These are phyloP conservation scores for Stegostoma tigrinum DNA, from an alignment of 2,113 vertebrate species.

Conservation along the genomic window DNA sequence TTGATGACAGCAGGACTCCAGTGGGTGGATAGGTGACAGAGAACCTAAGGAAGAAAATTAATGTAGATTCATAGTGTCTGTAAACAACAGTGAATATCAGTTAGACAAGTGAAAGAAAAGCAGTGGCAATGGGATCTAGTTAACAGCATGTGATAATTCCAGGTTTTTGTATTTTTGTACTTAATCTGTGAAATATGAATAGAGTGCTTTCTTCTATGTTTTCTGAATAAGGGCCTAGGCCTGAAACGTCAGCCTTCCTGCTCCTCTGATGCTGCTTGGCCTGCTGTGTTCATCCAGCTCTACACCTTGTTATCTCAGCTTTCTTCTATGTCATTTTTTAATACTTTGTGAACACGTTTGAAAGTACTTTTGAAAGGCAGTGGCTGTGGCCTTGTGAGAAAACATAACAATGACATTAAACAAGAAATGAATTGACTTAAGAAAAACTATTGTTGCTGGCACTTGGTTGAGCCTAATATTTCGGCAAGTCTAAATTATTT, in stretches of 20 bases:
- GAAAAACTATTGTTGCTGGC: not conserved
- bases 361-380: not conserved
- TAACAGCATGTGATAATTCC: not conserved
- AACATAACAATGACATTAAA: not conserved
- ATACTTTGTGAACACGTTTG: not conserved
- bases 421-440: no score
- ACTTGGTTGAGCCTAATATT: not conserved
- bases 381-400: not conserved
- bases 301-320: no score
- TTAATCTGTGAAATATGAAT: not conserved
- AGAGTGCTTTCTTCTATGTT: not conserved
- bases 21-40: not conserved
- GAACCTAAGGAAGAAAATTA: conserved; percentile 1
- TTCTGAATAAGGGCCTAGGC: no score
- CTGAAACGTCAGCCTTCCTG: no score
- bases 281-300: no score
- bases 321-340: not conserved
- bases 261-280: no score
- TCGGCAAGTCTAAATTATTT: no score
- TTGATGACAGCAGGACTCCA: not conserved
- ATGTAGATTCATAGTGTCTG: not conserved
- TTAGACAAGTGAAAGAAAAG: not conserved
- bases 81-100: not conserved
- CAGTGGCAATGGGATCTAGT: no score
- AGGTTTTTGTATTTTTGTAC: not conserved